A percentile compares a stretch with the other conserved stretches of the same genome.
These are phyloP conservation scores for Diplolepis rosae DNA, from an alignment of 2,888 invertebrate species.

Conservation along the genomic window DNA sequence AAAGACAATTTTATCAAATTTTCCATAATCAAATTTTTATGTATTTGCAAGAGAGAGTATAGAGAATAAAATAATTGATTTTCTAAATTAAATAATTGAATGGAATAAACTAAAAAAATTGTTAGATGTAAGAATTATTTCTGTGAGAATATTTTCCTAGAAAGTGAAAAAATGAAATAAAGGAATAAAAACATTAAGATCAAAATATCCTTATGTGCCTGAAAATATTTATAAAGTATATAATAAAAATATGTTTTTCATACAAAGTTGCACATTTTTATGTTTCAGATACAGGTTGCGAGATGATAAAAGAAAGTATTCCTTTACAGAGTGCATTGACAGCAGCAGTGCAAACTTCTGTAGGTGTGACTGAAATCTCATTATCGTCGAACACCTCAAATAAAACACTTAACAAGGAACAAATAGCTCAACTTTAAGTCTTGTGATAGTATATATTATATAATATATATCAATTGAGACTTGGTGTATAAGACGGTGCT, in stretches of 20 bases:
- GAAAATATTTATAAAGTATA: too few relatives aligned
- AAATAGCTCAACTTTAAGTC: constrained; percentile 65
- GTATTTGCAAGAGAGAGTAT: too few relatives aligned
- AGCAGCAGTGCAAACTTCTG: constrained; percentile 67
- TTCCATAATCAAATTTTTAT: neutral
- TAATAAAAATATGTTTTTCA: neutral
- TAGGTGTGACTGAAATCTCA: constrained; percentile 68
- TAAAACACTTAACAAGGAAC: constrained; percentile 63
- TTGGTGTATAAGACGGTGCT: neutral
- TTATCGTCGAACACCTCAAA: constrained; percentile 62
- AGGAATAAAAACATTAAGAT: too few relatives aligned
- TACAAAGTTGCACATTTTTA: neutral
- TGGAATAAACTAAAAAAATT: too few relatives aligned
- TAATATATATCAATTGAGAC: constrained; percentile 4
- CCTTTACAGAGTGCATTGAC: constrained; percentile 66
- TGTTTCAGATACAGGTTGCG: constrained; percentile 66
- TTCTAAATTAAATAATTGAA: too few relatives aligned
- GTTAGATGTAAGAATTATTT: too few relatives aligned
- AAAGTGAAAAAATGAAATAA: too few relatives aligned
- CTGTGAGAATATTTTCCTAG: too few relatives aligned
- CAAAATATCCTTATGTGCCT: too few relatives aligned
- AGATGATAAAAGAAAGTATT: constrained; percentile 65
- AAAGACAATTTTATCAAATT: constrained; percentile 5
- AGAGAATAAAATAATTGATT: too few relatives aligned
- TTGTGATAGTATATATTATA: constrained; percentile 26